Evolutionary conservation across 2,797 vertebrate species (phyloP).

Genomic region (Pipistrellus pipistrellus): DNA sequence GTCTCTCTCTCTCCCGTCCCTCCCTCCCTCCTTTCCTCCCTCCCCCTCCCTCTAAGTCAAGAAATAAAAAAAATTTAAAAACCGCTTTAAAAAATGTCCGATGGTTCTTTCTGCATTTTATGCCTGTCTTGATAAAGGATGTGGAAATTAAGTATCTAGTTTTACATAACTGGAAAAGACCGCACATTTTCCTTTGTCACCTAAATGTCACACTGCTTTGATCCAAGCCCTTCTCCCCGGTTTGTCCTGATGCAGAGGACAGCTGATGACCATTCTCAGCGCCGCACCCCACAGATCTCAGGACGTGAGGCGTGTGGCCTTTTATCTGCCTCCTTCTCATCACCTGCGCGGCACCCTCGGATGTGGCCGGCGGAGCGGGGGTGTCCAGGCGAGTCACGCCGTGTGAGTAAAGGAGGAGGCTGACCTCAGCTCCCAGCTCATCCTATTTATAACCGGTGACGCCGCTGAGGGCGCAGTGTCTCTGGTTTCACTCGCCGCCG

Average conservation of each 20-base stretch:
- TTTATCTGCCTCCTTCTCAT: conserved; percentile 57
- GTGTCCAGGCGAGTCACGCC: conserved; percentile 1
- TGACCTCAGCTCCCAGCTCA: conserved; percentile 66
- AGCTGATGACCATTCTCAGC: conserved; percentile 45
- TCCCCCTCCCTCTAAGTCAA: neutral
- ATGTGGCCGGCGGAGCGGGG: conserved; percentile 3
- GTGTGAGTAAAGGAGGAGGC: conserved; percentile 51
- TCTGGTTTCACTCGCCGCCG: neutral
- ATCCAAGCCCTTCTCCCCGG: conserved; percentile 29
- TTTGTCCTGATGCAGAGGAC: conserved; percentile 65
- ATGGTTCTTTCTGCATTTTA: conserved; percentile 12
- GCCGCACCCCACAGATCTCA: conserved; percentile 25
- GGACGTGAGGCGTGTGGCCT: conserved; percentile 33
- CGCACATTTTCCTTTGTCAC: neutral
- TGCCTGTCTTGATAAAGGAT: conserved; percentile 1
- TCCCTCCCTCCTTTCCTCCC: no score
- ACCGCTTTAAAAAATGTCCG: neutral
- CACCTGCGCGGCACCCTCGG: conserved; percentile 40
- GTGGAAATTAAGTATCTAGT: neutral
- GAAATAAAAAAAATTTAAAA: neutral
- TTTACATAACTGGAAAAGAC: conserved; percentile 62
- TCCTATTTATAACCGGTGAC: conserved; percentile 63
- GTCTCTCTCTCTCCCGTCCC: neutral
- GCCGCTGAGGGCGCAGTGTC: conserved; percentile 19
- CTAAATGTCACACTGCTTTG: conserved; percentile 26